Conservation (phyloP, 2,113 vertebrate species). For the Phasianus colchicus region DNA sequence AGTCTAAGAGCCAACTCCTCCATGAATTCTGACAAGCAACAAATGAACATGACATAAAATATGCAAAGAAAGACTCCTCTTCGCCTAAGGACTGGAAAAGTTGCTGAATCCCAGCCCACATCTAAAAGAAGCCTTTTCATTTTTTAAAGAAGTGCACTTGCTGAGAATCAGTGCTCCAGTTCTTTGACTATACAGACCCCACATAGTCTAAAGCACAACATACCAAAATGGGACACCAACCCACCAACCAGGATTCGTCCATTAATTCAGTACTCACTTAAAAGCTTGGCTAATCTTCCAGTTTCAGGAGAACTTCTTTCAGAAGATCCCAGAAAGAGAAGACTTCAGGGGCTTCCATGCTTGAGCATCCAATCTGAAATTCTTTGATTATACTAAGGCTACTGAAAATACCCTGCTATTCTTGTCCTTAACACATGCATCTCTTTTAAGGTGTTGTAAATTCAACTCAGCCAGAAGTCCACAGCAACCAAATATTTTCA, state of each 20-base stretch:
- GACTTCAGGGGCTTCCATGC: background rate
- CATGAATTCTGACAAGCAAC: conserved; percentile 59
- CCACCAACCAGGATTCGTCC: background rate
- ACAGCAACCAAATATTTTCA: too few species aligned
- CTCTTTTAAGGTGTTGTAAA: background rate
- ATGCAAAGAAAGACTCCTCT: conserved; percentile 56
- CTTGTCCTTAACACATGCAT: background rate
- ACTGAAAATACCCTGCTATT: background rate
- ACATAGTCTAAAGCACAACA: fast-evolving
- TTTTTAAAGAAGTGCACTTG: background rate
- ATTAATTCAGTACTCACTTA: background rate
- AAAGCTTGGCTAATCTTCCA: background rate
- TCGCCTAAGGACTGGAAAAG: conserved; percentile 49
- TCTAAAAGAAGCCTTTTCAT: background rate
- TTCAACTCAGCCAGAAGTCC: background rate
- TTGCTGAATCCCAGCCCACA: conserved; percentile 43
- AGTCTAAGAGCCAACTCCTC: conserved; percentile 26
- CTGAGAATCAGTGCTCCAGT: background rate
- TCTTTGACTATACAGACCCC: background rate
- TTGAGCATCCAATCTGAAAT: background rate
- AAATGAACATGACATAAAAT: conserved; percentile 54
- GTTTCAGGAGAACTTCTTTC: background rate
- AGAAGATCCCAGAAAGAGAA: background rate
- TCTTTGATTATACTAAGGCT: background rate
- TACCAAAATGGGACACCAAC: background rate